phyloP scores from a whole-genome alignment of 2,888 invertebrate genomes.

The Zhengitettix transpicula region DNA sequence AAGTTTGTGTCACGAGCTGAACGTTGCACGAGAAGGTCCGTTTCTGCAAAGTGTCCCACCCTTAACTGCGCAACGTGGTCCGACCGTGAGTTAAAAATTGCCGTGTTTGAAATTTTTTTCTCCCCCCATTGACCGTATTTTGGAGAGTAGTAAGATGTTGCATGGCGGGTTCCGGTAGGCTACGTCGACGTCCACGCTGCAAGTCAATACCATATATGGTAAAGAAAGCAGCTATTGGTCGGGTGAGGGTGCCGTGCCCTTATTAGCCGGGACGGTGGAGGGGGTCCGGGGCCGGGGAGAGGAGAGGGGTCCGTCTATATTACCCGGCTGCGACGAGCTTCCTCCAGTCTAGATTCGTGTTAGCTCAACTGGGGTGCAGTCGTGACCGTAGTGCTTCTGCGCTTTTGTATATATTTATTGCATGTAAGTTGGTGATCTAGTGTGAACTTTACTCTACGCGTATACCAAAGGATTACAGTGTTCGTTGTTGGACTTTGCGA shows the following conservation, averaged over 20 bases:
- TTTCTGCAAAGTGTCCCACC: no score
- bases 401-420: slow-evolving; percentile 1
- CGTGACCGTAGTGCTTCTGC: not conserved
- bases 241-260: slow-evolving; percentile 21
- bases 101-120: not conserved
- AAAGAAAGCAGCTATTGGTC: slow-evolving; percentile 53
- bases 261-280: slow-evolving; percentile 25
- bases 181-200: slow-evolving; percentile 9
- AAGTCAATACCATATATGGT: slow-evolving; percentile 58
- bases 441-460: not conserved
- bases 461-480: not conserved
- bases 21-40: no score
- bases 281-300: slow-evolving; percentile 31
- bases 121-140: no score
- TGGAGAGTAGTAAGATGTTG: no score
- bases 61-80: no score
- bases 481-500: not conserved
- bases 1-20: no score
- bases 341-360: slow-evolving; percentile 13
- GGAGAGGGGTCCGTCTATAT: slow-evolving; percentile 8
- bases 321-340: slow-evolving; percentile 8
- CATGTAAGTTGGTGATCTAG: not conserved
- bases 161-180: slow-evolving; percentile 8
- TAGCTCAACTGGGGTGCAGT: not conserved
- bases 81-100: no score